Base-by-base conservation (phyloP, 2,888 invertebrate species). In the Limenitis camilla region DNA sequence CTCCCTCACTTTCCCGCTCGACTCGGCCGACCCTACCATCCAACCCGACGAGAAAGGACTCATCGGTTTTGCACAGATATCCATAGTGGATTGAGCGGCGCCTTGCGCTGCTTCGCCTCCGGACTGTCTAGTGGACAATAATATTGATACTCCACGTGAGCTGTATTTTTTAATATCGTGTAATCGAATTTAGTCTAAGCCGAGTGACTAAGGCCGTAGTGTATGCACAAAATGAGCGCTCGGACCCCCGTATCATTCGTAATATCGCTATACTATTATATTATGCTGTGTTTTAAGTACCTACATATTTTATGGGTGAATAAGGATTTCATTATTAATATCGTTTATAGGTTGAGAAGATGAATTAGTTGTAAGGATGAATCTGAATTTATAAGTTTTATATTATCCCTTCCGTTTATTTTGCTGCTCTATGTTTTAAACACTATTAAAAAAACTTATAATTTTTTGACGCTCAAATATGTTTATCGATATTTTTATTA, bases 1-100 rank as follows among this genome's bases (percentile, higher is more conserved):
- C 78, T 91, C 94, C 61, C 92, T 95, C 64, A 97, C 97, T 63
- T 98, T 98, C 91, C 94, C 93, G 68, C 89, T 98, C 89, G 93
- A 73, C 54, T 77, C 84, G 8, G 68, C 67, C 32, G 73, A 69
- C 65, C 89, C 76, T 35, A 64, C 71, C 5, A n/a, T 9, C 67
- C 96, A 96, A 86, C 90, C 94, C 57, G 98, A 99, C 81, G 98
- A 99, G 82, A 96, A 96, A 74, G 94, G 97, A 40, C 90, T 99
- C 64, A 92, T 98, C 75, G 99, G 99, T 71, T 99, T 93, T 89
- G 99, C 99, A 78, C 98, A 99, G 89, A 94, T 99, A 76, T 97
- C 97, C 67, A 93, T 98, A 78, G 93, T 94, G 64, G 96, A 96
- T 90, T 96, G 91, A 78, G 8, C 59, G 54, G 52, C 58, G 48